Base-by-base conservation (phyloP, 2,113 vertebrate species). In the Corvus hawaiiensis region DNA sequence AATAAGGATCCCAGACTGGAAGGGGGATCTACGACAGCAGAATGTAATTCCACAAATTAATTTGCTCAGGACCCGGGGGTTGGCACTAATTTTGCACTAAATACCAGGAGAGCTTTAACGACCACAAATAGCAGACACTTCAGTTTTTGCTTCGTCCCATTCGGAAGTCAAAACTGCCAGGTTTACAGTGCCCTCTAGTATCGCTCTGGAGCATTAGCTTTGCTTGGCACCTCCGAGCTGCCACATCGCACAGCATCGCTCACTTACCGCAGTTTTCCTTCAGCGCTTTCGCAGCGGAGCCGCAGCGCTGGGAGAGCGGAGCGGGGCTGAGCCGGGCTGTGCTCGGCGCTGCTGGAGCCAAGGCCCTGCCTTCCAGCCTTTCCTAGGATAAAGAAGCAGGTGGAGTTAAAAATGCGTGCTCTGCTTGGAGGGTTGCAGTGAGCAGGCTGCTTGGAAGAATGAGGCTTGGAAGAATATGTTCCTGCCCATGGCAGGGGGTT, bases 151-250 rank as follows among this genome's bases (percentile, higher is more conserved):
- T 82, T 11, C n/a, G 48, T 81, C 75, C 93, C 91, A 16, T 56
- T 93, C 94, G 12, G 59, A 56, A 97, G 88, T 58, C 94, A 15
- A 69, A 91, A 94, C 96, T 84, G 93, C 78, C 93, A 91, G 95
- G 91, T 94, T 96, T 82, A 94, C 93, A 97, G 96, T 97, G 96
- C 96, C 96, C 96, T 96, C 95, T 96, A 97, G 96, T 96, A 97
- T 96, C 91, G 66, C 59, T 13, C 46, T 0, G 64, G 30, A 94
- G 95, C 95, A 97, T 87, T 48, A 61, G 94, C 95, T 89, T 15
- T 7, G 46, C 6, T 5, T 90, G 94, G 86, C 93, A 87, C 91
- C 90, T 22, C 28, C 76, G 37, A 92, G 58, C 80, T 59, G 84
- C 76, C 93, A 59, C 89, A 43, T 39, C 26, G 43, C 83, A 1